These are phyloP conservation scores for Phoxinus phoxinus DNA, from an alignment of 2,113 vertebrate genomes.

Conservation along the genomic window DNA sequence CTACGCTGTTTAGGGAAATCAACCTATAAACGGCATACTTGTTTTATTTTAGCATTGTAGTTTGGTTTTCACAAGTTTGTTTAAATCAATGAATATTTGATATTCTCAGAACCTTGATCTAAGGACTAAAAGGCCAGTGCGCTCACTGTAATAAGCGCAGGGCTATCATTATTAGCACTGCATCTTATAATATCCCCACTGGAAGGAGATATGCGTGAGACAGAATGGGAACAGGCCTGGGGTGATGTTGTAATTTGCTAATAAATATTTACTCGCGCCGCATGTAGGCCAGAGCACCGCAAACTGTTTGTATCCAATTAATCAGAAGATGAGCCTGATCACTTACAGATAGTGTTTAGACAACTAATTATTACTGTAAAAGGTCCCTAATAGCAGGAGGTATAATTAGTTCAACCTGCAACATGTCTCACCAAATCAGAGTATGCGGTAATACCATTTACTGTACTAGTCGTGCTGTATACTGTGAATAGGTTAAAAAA, in stretches of 20 bases:
- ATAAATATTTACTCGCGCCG: slow-evolving; percentile 62
- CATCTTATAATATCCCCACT: background rate
- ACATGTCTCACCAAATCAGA: slow-evolving; percentile 43
- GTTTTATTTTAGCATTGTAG: background rate
- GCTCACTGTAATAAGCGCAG: background rate
- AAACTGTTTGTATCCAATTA: slow-evolving; percentile 63
- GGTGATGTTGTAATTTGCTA: slow-evolving; percentile 58
- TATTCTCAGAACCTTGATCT: background rate
- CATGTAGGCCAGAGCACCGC: slow-evolving; percentile 58
- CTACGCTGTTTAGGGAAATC: background rate
- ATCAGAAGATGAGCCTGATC: slow-evolving; percentile 56
- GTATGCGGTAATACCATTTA: background rate
- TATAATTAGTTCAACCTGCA: slow-evolving; percentile 70
- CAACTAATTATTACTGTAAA: slow-evolving; percentile 68
- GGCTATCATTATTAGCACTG: background rate
- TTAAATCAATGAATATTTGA: background rate
- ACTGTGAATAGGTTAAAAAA: background rate
- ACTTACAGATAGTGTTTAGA: slow-evolving; percentile 66
- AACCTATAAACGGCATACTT: background rate
- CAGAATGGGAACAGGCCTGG: slow-evolving; percentile 53
- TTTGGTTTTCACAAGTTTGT: background rate
- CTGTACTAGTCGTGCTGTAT: background rate
- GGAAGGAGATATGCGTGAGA: slow-evolving; percentile 18
- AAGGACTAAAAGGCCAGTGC: background rate
- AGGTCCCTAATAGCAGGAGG: slow-evolving; percentile 61